Percentiles rank a stretch among this genome's conserved stretches.
Conservation (phyloP, 2,797 vertebrate genomes). For the Pseudocheirus occidentalis region DNA sequence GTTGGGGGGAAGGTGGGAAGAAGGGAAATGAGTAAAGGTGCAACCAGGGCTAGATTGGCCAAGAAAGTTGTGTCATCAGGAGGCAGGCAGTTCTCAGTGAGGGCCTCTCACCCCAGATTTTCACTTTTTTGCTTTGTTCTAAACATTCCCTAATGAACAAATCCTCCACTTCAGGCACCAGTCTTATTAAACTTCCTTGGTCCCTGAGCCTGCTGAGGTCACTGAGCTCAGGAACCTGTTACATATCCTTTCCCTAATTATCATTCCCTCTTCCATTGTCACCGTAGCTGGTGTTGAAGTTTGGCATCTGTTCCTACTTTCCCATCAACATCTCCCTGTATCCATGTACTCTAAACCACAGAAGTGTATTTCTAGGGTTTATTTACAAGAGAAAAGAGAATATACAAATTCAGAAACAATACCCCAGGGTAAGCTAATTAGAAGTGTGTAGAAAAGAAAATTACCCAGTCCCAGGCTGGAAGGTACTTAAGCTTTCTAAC, state of each 20-base stretch:
- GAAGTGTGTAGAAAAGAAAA: background rate
- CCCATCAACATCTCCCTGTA: background rate
- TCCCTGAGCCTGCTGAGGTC: background rate
- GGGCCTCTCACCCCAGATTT: background rate
- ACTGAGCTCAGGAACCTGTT: background rate
- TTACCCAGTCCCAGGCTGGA: background rate
- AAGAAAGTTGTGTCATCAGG: background rate
- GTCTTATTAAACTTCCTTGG: background rate
- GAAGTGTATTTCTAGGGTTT: background rate
- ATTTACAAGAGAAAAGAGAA: background rate
- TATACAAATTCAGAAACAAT: background rate
- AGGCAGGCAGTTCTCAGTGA: background rate
- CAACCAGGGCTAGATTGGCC: background rate
- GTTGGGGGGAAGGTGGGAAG: background rate
- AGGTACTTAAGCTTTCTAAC: background rate
- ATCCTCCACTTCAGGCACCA: background rate
- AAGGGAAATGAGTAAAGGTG: background rate
- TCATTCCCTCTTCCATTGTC: background rate
- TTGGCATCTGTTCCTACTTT: slow-evolving; percentile 6
- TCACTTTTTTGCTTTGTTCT: background rate
- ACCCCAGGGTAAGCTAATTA: background rate
- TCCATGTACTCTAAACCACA: slow-evolving; percentile 3
- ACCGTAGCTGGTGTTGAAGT: background rate
- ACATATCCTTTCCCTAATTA: background rate
- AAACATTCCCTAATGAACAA: background rate